Evolutionary conservation across 1,140 invertebrate species (phyloP).

Genomic region (Eumeta japonica): DNA sequence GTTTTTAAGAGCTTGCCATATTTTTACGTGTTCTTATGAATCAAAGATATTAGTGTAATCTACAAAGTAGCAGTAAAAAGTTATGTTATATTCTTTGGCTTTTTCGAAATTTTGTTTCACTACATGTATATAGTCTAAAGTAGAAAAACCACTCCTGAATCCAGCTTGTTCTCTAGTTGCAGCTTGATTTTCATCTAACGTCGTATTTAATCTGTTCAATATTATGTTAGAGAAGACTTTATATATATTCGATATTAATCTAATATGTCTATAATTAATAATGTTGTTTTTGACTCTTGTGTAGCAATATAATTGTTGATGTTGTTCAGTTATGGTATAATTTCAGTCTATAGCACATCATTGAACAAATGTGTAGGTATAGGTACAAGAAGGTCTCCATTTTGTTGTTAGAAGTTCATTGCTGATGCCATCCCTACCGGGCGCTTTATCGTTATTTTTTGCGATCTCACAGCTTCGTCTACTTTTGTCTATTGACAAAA

Average conservation of each 20-base stretch:
- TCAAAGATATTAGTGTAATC: too few species aligned
- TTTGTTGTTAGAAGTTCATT: constrained; percentile 10
- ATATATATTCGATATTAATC: too few species aligned
- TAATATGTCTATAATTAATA: too few species aligned
- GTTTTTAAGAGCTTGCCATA: background rate
- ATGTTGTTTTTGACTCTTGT: constrained; percentile 3
- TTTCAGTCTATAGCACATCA: background rate
- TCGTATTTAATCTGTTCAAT: constrained; percentile 1
- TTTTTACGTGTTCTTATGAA: constrained; percentile 5
- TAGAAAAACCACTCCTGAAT: too few species aligned
- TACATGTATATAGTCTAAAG: too few species aligned
- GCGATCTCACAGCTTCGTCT: constrained; percentile 1
- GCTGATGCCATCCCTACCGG: constrained; percentile 11
- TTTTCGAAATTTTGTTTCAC: constrained; percentile 2
- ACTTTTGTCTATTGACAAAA: too few species aligned
- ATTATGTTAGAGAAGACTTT: constrained; percentile 3
- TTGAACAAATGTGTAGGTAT: background rate
- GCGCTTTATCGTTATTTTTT: constrained; percentile 10
- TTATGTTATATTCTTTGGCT: background rate
- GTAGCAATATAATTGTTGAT: too few species aligned
- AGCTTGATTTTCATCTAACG: constrained; percentile 1
- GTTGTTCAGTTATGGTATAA: background rate
- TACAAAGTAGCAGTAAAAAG: too few species aligned
- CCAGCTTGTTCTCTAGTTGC: too few species aligned
- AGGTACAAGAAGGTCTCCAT: background rate